Conservation (phyloP, 2,113 vertebrate genomes). For the Conger conger region DNA sequence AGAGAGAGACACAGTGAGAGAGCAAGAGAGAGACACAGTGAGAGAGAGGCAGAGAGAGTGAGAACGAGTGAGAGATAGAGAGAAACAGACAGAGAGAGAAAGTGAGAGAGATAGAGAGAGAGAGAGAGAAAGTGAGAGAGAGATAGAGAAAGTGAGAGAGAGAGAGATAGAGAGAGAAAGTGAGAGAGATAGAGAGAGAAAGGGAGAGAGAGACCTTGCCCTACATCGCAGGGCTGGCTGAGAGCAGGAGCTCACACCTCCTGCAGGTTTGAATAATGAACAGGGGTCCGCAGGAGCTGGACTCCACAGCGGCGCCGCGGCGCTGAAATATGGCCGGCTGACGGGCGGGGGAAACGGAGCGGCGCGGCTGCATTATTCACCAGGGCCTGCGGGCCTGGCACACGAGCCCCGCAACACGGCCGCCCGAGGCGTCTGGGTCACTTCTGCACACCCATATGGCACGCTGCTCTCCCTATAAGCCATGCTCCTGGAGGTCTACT, state of each 20-base stretch:
- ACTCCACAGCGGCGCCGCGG: conserved; percentile 28
- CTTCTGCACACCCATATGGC: too few species aligned
- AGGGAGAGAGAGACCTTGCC: background rate
- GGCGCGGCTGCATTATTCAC: conserved; percentile 4
- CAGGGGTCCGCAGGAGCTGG: conserved; percentile 14
- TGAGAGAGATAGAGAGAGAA: too few species aligned
- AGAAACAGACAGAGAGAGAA: too few species aligned
- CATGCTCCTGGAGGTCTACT: too few species aligned
- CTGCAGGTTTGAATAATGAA: conserved; percentile 26
- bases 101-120: too few species aligned
- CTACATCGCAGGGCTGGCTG: background rate
- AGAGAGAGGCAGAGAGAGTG: too few species aligned
- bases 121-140: too few species aligned
- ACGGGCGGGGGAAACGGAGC: background rate
- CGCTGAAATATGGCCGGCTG: conserved; percentile 24
- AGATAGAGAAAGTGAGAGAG: too few species aligned
- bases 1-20: too few species aligned
- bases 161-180: too few species aligned
- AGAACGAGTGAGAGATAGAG: too few species aligned
- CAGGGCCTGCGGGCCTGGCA: background rate
- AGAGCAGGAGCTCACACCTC: conserved; percentile 8
- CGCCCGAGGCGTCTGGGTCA: background rate
- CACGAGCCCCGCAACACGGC: background rate
- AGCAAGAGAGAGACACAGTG: too few species aligned
- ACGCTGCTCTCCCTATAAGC: background rate